Conservation (phyloP, 2,888 invertebrate genomes). For the Oligia fasciuncula region DNA sequence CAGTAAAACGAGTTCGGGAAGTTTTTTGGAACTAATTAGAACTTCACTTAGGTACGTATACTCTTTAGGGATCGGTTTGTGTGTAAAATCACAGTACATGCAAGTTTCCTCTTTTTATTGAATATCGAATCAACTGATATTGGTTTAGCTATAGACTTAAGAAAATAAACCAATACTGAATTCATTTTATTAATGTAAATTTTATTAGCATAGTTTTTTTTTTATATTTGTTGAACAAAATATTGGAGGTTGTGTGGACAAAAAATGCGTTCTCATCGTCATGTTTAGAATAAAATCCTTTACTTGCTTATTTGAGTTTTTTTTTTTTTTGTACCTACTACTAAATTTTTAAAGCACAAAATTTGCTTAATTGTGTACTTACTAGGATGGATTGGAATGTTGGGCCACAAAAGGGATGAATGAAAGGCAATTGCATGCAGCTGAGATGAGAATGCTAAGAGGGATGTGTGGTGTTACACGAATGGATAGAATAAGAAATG, state of each 20-base stretch:
- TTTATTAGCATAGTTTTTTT: neutral
- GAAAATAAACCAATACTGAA: neutral
- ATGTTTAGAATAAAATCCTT: neutral
- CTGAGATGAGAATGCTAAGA: too few species aligned
- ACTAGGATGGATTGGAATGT: too few species aligned
- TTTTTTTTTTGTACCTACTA: neutral
- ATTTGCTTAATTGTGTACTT: neutral
- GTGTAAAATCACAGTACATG: neutral
- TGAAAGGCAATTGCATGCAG: too few species aligned
- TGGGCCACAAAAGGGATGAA: too few species aligned
- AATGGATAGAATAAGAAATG: too few species aligned
- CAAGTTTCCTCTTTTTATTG: neutral
- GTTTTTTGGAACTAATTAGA: slow-evolving; percentile 33
- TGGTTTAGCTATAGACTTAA: neutral
- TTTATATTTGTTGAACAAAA: neutral
- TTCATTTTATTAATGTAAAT: neutral
- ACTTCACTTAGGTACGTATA: neutral
- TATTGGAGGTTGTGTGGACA: neutral
- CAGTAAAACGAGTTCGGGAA: neutral
- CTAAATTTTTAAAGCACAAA: neutral
- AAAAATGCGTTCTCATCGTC: slow-evolving; percentile 8
- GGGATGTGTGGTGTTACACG: too few species aligned
- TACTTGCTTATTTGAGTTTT: neutral
- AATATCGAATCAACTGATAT: neutral
- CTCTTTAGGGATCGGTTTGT: slow-evolving; percentile 7